Conservation (phyloP, 2,797 vertebrate genomes). For the Halcyon smyrnensis region DNA sequence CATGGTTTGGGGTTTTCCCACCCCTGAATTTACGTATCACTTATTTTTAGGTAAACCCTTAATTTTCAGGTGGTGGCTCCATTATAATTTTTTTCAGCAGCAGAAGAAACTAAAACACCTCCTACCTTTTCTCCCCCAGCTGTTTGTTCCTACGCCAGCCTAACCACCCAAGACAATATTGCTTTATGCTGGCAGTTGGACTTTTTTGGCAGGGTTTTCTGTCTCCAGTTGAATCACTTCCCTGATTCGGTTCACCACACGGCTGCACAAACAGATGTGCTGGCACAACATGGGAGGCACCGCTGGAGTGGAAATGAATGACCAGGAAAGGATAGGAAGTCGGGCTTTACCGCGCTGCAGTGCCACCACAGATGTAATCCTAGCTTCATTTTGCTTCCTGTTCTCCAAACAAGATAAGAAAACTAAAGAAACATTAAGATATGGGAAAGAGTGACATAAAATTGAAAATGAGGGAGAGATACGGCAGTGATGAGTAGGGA, state of each 20-base stretch:
- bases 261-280: neutral
- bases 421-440: neutral
- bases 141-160: neutral
- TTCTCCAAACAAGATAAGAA: neutral
- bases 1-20: neutral
- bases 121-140: neutral
- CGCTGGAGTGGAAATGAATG: neutral
- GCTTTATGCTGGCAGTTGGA: neutral
- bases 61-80: neutral
- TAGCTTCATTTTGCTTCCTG: neutral
- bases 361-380: neutral
- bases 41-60: neutral
- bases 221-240: slow-evolving; percentile 6
- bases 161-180: neutral
- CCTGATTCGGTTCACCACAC: neutral
- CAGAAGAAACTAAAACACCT: neutral
- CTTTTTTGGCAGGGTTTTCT: neutral
- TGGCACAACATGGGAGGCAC: neutral
- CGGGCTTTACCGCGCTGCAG: neutral
- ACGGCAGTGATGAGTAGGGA: accelerated
- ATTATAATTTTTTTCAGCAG: neutral
- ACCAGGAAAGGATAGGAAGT: neutral
- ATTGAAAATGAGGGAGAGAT: neutral
- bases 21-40: neutral
- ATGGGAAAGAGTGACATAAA: neutral